Evolutionary conservation across 1,140 invertebrate genomes (phyloP).

Genomic region (Drosophila sechellia): DNA sequence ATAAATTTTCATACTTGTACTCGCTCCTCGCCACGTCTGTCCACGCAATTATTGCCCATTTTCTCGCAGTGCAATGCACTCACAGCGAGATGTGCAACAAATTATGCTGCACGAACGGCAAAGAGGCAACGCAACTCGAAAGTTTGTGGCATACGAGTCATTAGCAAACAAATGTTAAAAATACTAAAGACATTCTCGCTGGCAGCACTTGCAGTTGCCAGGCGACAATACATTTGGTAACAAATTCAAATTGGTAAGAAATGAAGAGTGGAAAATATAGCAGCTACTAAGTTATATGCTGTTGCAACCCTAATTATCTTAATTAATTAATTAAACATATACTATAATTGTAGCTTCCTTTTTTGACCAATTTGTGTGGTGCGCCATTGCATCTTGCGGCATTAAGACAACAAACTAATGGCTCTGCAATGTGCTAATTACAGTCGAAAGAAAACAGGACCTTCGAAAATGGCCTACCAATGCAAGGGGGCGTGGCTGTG

Average conservation of each 20-base stretch:
- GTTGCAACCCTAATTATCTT: too few relatives aligned
- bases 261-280: too few relatives aligned
- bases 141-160: conserved; percentile 50
- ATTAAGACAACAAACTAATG: conserved; percentile 43
- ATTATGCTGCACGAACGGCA: conserved; percentile 19
- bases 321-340: too few relatives aligned
- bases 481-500: neutral
- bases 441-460: conserved; percentile 64
- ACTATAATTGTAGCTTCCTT: too few relatives aligned
- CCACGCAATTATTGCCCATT: neutral
- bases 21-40: neutral
- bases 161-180: conserved; percentile 62
- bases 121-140: conserved; percentile 14
- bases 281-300: too few relatives aligned
- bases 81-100: conserved; percentile 32
- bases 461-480: conserved; percentile 33
- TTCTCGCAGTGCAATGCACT: conserved; percentile 65
- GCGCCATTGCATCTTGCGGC: neutral
- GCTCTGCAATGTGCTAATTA: conserved; percentile 73
- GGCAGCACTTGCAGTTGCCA: conserved; percentile 2
- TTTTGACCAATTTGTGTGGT: conserved; percentile 19
- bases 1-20: conserved; percentile 48
- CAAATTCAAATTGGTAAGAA: too few relatives aligned
- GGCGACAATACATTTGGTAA: neutral
- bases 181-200: conserved; percentile 27